A percentile compares a stretch with the other conserved stretches of the same genome.
phyloP scores from a whole-genome alignment of 2,888 invertebrate species.

The Abscondita cerata region DNA sequence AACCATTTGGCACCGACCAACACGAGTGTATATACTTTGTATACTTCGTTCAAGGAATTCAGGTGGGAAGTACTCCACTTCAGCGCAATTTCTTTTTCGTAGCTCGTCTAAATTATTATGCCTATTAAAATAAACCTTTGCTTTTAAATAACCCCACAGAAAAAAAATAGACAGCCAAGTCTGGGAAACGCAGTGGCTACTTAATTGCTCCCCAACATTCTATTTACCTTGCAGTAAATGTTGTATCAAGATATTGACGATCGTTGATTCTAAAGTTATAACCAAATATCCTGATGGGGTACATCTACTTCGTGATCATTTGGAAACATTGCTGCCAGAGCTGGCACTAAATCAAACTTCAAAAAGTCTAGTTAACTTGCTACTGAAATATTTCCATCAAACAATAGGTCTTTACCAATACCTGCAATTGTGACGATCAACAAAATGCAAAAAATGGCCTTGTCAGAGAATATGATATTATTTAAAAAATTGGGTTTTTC shows the following conservation, averaged over 20 bases:
- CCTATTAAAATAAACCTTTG: conserved; percentile 8
- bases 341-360: conserved; percentile 5
- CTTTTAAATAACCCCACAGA: conserved; percentile 7
- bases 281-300: neutral
- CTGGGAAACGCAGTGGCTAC: conserved; percentile 8
- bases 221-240: neutral
- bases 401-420: too few species aligned
- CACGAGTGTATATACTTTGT: conserved; percentile 16
- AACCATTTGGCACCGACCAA: conserved; percentile 15
- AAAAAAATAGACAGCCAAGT: conserved; percentile 2
- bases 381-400: neutral
- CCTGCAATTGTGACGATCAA: too few species aligned
- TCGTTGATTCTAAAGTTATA: neutral
- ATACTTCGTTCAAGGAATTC: conserved; percentile 13
- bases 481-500: too few species aligned
- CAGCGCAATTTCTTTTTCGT: conserved; percentile 12
- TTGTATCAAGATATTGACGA: neutral
- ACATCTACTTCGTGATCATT: neutral
- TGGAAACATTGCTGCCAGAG: conserved; percentile 1
- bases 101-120: neutral
- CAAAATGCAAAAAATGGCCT: too few species aligned
- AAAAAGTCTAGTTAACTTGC: neutral
- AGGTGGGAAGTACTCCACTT: conserved; percentile 5
- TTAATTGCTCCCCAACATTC: neutral
- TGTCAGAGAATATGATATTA: too few species aligned